Conservation (phyloP, 2,888 invertebrate species). For the Leptothorax acervorum region DNA sequence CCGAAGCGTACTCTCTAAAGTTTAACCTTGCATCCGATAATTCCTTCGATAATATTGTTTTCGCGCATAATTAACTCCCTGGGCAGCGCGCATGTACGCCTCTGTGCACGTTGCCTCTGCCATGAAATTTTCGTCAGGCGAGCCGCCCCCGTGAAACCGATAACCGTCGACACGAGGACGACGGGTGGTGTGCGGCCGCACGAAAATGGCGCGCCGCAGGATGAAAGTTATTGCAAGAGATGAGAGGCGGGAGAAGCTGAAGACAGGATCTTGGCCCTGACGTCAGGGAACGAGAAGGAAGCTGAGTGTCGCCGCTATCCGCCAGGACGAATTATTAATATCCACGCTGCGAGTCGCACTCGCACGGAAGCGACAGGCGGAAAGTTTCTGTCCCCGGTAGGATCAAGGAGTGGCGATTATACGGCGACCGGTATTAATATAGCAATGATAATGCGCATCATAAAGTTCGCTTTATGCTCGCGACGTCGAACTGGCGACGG, state of each 20-base stretch:
- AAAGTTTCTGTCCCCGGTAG: slow-evolving; percentile 43
- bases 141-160: slow-evolving; percentile 64
- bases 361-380: slow-evolving; percentile 45
- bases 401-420: slow-evolving; percentile 19
- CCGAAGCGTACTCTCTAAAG: slow-evolving; percentile 68
- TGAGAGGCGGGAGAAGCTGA: background rate
- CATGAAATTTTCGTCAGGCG: slow-evolving; percentile 65
- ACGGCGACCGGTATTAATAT: slow-evolving; percentile 26
- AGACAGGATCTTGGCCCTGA: slow-evolving; percentile 8
- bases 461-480: slow-evolving; percentile 3
- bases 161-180: slow-evolving; percentile 60
- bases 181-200: slow-evolving; percentile 33
- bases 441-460: slow-evolving; percentile 31
- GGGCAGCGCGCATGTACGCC: slow-evolving; percentile 43
- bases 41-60: slow-evolving; percentile 79
- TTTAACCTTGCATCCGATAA: slow-evolving; percentile 75
- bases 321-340: slow-evolving; percentile 47
- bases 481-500: background rate
- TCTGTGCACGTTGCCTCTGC: slow-evolving; percentile 40
- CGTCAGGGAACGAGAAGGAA: background rate
- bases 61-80: slow-evolving; percentile 76
- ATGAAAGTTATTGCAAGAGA: slow-evolving; percentile 13
- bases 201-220: slow-evolving; percentile 56
- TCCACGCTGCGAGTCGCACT: background rate
- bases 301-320: background rate